These are phyloP conservation scores for Genyomyrus donnyi DNA, from an alignment of 2,113 vertebrate species.

Conservation along the genomic window DNA sequence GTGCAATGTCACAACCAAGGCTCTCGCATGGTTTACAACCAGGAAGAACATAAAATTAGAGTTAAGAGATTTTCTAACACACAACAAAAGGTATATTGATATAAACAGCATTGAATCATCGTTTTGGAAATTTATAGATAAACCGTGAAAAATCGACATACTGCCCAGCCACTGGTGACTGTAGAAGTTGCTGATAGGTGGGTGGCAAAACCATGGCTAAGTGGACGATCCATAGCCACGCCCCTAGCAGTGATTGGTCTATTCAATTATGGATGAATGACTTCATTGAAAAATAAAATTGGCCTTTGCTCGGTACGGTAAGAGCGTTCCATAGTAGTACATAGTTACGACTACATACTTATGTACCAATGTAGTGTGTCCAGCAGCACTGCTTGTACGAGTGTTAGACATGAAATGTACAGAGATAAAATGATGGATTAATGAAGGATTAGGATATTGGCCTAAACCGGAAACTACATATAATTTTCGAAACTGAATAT, in stretches of 20 bases:
- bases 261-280: not conserved
- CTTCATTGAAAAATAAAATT: not conserved
- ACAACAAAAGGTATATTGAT: not conserved
- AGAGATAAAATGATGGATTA: not conserved
- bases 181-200: not conserved
- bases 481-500: not conserved
- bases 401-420: not conserved
- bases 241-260: not conserved
- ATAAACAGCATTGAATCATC: not conserved
- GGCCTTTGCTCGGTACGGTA: not conserved
- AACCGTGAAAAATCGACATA: not conserved
- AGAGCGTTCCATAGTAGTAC: not conserved
- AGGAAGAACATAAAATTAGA: not conserved
- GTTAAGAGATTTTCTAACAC: not conserved
- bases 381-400: not conserved
- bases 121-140: not conserved
- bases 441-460: not conserved
- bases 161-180: not conserved
- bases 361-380: not conserved
- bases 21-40: not conserved
- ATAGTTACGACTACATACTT: not conserved
- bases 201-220: too few relatives aligned
- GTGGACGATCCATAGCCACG: not conserved
- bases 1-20: not conserved
- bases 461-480: not conserved